Evolutionary conservation across 53 echinoderm and acorn worm species (phyloP).

Genomic region (Actinopyga echinites): DNA sequence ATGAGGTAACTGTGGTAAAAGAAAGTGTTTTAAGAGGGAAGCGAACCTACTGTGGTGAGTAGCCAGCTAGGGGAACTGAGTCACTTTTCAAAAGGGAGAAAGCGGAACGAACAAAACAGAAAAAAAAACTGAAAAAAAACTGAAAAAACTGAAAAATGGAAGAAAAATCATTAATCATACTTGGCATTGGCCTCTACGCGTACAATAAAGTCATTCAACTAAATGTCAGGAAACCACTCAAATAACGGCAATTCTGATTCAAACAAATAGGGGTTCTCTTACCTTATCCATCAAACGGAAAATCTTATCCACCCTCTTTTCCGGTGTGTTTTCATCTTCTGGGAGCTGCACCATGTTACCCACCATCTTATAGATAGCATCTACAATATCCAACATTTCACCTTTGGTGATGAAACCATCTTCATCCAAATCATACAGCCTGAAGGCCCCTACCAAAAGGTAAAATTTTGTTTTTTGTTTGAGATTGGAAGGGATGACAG

Average conservation of each 20-base stretch:
- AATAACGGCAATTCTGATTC: background rate
- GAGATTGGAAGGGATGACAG: no score
- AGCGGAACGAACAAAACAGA: no score
- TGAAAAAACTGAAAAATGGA: no score
- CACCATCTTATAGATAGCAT: slow-evolving; percentile 96
- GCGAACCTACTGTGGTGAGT: no score
- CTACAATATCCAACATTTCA: slow-evolving; percentile 94
- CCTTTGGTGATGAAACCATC: slow-evolving; percentile 88
- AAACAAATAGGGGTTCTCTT: background rate
- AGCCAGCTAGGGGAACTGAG: no score
- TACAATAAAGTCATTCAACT: background rate
- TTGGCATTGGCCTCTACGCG: no score
- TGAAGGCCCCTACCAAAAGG: slow-evolving; percentile 78
- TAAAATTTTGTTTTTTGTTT: no score
- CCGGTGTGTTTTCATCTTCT: slow-evolving; percentile 96
- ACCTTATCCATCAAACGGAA: slow-evolving; percentile 99
- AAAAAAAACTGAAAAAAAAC: no score
- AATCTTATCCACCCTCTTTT: slow-evolving; percentile 95
- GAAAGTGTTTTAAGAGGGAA: no score
- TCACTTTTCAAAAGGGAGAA: no score
- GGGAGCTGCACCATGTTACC: slow-evolving; percentile 93
- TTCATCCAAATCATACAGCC: slow-evolving; percentile 88
- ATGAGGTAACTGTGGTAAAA: no score
- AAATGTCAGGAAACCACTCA: background rate
- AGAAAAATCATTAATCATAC: no score